Evolutionary conservation across 2,888 invertebrate species (phyloP).

Genomic region (Limenitis camilla): DNA sequence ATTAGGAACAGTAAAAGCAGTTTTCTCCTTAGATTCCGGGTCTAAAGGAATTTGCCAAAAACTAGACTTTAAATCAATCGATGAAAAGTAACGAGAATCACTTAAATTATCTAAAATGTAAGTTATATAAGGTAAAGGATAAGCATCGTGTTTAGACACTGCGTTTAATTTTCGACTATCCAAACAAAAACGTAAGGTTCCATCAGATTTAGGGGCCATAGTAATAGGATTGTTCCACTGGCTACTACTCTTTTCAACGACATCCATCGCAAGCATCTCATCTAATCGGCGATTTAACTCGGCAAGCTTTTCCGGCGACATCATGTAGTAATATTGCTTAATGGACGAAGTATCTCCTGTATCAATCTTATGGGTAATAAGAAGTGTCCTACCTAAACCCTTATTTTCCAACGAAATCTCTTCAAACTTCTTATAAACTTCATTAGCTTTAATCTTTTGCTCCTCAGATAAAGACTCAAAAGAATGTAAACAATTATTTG

Average conservation of each 20-base stretch:
- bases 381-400: conserved; percentile 3
- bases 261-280: conserved; percentile 4
- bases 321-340: conserved; percentile 6
- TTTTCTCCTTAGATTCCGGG: conserved; percentile 4
- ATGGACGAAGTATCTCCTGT: conserved; percentile 3
- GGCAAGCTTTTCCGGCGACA: conserved; percentile 1
- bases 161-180: conserved; percentile 12
- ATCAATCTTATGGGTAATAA: conserved; percentile 2
- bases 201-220: conserved; percentile 4
- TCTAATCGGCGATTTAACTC: conserved; percentile 3
- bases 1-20: conserved; percentile 10
- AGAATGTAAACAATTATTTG: not conserved
- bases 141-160: conserved; percentile 11
- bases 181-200: conserved; percentile 5
- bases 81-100: not conserved
- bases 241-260: conserved; percentile 3
- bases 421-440: not conserved
- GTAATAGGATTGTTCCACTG: conserved; percentile 9
- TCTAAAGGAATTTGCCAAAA: conserved; percentile 11
- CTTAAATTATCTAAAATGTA: too few relatives aligned
- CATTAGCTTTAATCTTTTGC: not conserved
- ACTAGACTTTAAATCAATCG: conserved; percentile 5
- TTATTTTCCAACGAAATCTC: not conserved
- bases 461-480: not conserved
- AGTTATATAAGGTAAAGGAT: conserved; percentile 10